Evolutionary conservation across 2,113 vertebrate species (phyloP), one percentile per base, ranked within the genome.

Genomic region (Macrotis lagotis): DNA sequence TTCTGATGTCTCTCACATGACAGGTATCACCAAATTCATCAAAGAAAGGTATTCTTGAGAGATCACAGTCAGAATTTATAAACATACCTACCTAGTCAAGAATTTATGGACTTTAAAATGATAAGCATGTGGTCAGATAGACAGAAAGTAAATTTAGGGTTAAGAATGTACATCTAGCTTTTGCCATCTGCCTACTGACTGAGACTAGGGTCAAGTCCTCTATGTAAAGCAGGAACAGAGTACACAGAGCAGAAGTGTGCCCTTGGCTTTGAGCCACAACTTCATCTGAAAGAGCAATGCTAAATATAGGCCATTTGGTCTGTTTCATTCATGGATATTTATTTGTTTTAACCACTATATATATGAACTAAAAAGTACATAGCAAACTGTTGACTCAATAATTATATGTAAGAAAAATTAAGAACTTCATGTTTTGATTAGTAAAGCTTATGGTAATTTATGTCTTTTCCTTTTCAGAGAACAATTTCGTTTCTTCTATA

Each of bases 121-220:
- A 95, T 97, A 95, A 94, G 31, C 51, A 93, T 91, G 91, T 3
- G 6, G 92, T 91, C 93, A 96, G 98, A 98, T 83, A n/a, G 66
- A 83, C 98, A 98, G 94, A 66, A 95, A 95, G 97, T 97, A 97
- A 88, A 97, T 55, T 94, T 97, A 91, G 95, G 98, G 98, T 98
- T 89, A 97, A 91, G 96, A 98, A 96, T 93, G 2, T 50, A 24
- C 1, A 8, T 91, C 44, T 25, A 48, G 55, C 55, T 91, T 94
- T 90, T 66, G 47, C 98, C 98, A 98, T 98, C 98, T 98, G 98
- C 94, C 94, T 94, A 11, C 91, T 95, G 97, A 98, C 98, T 98
- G 97, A 98, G 96, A 94, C 91, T 44, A 0, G 49, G 93, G 59
- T 95, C 92, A 52, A 91, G 26, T 88, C 0, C 6, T 91, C 31